These are phyloP conservation scores for Odontamblyopus rebecca DNA, from an alignment of 2,797 vertebrate species.

Conservation along the genomic window DNA sequence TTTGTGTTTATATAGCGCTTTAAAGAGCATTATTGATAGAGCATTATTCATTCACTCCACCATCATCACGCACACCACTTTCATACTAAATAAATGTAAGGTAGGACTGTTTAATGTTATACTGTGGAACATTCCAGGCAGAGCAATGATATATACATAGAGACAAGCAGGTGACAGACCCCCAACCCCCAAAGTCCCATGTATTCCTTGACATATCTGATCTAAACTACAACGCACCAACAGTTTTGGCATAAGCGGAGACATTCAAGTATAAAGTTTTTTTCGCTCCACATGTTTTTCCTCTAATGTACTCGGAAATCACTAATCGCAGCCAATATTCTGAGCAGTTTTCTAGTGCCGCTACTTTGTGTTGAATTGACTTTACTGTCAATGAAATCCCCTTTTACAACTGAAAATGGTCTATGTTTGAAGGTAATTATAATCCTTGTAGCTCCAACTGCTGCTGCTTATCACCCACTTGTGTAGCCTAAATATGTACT, in stretches of 20 bases:
- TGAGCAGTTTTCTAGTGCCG: conserved; percentile 5
- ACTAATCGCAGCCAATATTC: conserved; percentile 38
- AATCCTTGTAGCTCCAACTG: not conserved
- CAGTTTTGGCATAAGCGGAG: not conserved
- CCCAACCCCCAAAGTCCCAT: too few relatives aligned
- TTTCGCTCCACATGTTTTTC: not conserved
- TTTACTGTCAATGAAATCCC: conserved; percentile 2
- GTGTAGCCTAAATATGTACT: conserved; percentile 20
- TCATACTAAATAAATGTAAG: too few relatives aligned
- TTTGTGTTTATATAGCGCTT: too few relatives aligned
- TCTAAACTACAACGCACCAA: not conserved
- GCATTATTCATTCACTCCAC: too few relatives aligned
- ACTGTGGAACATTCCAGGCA: too few relatives aligned
- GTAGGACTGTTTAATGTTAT: too few relatives aligned
- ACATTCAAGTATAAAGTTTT: not conserved
- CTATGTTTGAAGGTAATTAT: not conserved
- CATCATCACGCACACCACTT: too few relatives aligned
- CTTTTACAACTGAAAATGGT: not conserved
- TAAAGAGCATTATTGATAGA: too few relatives aligned
- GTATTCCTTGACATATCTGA: not conserved
- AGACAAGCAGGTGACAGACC: too few relatives aligned
- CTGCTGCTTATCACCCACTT: conserved; percentile 14
- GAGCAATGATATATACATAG: too few relatives aligned
- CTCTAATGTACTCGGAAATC: not conserved
- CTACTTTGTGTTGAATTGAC: conserved; percentile 7